Base-by-base conservation (phyloP, 2,888 invertebrate species). In the Callyntrura guangdongensis region DNA sequence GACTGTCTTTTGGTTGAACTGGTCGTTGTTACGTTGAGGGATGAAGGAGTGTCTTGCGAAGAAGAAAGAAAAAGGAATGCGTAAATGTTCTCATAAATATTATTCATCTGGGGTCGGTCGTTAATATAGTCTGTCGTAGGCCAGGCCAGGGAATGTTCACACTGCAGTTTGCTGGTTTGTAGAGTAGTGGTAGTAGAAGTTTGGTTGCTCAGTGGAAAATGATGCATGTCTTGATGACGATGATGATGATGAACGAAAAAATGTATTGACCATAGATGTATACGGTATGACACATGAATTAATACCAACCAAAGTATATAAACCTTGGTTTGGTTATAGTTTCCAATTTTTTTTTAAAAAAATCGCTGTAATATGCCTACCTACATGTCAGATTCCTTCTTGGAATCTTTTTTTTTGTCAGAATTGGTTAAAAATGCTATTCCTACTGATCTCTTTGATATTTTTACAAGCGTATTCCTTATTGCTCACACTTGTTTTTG, bases 51-150 rank as follows among this genome's bases (percentile, higher is more conserved):
- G 72, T 72, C 72, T 72, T 72, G 20, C 17, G 47, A 72, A 45
- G 72, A 72, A 72, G 47, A 72, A 47, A 72, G 20, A 20, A 72
- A 72, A 72, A 72, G 72, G 72, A 72, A 72, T 72, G n/a, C 72
- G 45, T 72, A 47, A 72, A 47, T 72, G 14, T 72, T 45, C 47
- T 72, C 72, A 72, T 72, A 72, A 72, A 72, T 72, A 72, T 47
- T 72, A 47, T 72, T 47, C 47, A 25, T 82, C 81, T 72, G 27
- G 69, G 69, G 69, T 69, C 69, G 69, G 47, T 82, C 56, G 81
- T 45, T 27, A 79, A 59, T 61, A 61, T 47, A 53, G 59, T 17
- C 83, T 83, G 64, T 47, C 64, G 64, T 82, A 82, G 82, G 81
- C 9, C 69, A 69, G 69, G 72, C 72, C 45, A 72, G 47, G 45